A percentile compares a stretch with the other conserved stretches of the same genome.
phyloP scores from a whole-genome alignment of 2,888 invertebrate genomes.

The Orchesellides sinensis region DNA sequence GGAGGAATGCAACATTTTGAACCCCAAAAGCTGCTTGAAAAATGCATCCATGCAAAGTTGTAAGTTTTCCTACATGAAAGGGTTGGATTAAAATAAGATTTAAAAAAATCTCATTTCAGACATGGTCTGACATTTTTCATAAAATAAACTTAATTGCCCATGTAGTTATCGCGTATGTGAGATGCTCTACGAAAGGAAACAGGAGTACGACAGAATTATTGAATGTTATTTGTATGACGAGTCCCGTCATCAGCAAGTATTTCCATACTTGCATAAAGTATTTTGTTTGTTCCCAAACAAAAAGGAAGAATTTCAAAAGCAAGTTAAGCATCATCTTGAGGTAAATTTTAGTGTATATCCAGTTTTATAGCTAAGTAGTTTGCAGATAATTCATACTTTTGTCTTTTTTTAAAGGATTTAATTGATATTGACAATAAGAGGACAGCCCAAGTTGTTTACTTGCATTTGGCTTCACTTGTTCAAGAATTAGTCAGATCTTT shows the following conservation, averaged over 20 bases:
- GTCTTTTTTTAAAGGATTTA: slow-evolving; percentile 78
- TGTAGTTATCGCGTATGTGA: slow-evolving; percentile 84
- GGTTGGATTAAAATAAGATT: too few relatives aligned
- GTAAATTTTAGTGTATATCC: slow-evolving; percentile 51
- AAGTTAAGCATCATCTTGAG: slow-evolving; percentile 74
- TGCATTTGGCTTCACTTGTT: slow-evolving; percentile 79
- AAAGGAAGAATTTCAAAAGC: slow-evolving; percentile 70
- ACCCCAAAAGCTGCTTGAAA: slow-evolving; percentile 80
- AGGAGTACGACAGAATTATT: slow-evolving; percentile 82
- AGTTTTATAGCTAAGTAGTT: slow-evolving; percentile 2
- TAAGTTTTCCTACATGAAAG: too few relatives aligned
- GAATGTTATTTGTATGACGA: slow-evolving; percentile 84
- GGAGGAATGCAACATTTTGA: slow-evolving; percentile 81
- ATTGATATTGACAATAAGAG: slow-evolving; percentile 81
- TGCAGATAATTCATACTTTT: background rate
- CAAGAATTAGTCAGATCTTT: slow-evolving; percentile 78
- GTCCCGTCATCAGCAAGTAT: slow-evolving; percentile 82
- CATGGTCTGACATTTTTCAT: background rate
- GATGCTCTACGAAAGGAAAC: slow-evolving; percentile 82
- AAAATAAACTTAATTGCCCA: too few relatives aligned
- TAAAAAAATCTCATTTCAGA: too few relatives aligned
- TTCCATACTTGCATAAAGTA: slow-evolving; percentile 78
- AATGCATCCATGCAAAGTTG: slow-evolving; percentile 83
- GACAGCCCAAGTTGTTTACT: slow-evolving; percentile 82
- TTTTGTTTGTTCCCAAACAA: slow-evolving; percentile 74